Evolutionary conservation across 2,113 vertebrate genomes (phyloP).

Genomic region (Rana temporaria): DNA sequence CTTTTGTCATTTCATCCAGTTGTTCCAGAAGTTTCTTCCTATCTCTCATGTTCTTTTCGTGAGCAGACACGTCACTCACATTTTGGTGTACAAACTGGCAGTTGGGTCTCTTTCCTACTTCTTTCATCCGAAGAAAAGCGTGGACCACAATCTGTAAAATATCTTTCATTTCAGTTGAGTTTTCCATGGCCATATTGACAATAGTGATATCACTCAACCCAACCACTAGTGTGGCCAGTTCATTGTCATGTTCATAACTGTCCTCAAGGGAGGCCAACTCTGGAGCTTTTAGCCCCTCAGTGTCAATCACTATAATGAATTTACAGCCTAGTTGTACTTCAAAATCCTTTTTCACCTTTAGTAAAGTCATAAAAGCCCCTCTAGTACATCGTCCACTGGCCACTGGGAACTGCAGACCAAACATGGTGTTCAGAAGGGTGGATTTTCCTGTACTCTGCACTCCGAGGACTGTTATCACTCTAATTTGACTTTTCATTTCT

Average conservation of each 20-base stretch:
- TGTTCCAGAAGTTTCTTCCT: slow-evolving; percentile 69
- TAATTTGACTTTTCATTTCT: slow-evolving; percentile 62
- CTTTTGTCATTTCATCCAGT: slow-evolving; percentile 71
- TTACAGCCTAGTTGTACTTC: slow-evolving; percentile 74
- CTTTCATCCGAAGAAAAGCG: slow-evolving; percentile 72
- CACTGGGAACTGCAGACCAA: slow-evolving; percentile 74
- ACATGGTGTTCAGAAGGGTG: slow-evolving; percentile 80
- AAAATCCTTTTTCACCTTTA: slow-evolving; percentile 67
- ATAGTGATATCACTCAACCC: slow-evolving; percentile 76
- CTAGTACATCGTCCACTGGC: no score
- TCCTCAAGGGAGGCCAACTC: slow-evolving; percentile 57
- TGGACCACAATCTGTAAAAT: slow-evolving; percentile 73
- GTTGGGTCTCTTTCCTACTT: slow-evolving; percentile 73
- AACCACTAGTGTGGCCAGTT: slow-evolving; percentile 75
- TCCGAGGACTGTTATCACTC: slow-evolving; percentile 61
- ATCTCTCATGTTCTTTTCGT: slow-evolving; percentile 73
- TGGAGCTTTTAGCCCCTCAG: slow-evolving; percentile 63
- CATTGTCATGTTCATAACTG: slow-evolving; percentile 67
- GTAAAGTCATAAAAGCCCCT: no score
- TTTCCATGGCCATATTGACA: slow-evolving; percentile 72
- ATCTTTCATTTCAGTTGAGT: slow-evolving; percentile 66
- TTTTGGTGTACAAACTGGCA: slow-evolving; percentile 81
- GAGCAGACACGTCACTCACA: slow-evolving; percentile 71
- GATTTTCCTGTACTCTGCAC: slow-evolving; percentile 79
- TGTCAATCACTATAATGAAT: slow-evolving; percentile 71